Evolutionary conservation across 2,888 invertebrate species (phyloP).

Genomic region (Uloborus plumipes): DNA sequence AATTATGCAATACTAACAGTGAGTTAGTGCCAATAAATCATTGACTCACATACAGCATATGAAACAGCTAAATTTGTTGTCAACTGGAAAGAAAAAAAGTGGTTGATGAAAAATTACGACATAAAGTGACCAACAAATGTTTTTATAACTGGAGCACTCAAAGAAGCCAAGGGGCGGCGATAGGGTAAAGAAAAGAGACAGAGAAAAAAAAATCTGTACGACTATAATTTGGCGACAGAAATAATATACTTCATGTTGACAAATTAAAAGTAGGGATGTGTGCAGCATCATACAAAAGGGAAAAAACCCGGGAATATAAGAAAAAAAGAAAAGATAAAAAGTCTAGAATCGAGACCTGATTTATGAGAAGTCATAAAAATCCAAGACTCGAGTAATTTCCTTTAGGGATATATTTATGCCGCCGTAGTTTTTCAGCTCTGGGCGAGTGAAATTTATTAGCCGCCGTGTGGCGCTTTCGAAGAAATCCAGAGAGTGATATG

Average conservation of each 20-base stretch:
- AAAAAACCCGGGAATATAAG: neutral
- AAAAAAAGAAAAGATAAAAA: constrained; percentile 20
- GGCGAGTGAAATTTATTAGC: constrained; percentile 45
- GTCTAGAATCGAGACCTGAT: constrained; percentile 35
- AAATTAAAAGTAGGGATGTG: constrained; percentile 48
- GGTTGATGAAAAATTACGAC: constrained; percentile 17
- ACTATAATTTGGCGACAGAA: constrained; percentile 55
- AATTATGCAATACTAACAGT: too few species aligned
- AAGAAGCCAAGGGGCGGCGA: neutral
- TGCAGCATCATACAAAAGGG: neutral
- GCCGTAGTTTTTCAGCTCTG: constrained; percentile 26
- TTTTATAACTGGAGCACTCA: constrained; percentile 2
- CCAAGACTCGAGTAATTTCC: constrained; percentile 46
- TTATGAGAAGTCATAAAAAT: constrained; percentile 55
- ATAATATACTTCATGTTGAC: constrained; percentile 59
- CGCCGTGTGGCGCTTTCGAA: constrained; percentile 41
- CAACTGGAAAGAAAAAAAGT: constrained; percentile 7
- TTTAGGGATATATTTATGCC: constrained; percentile 48
- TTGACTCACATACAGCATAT: neutral
- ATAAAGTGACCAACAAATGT: constrained; percentile 25
- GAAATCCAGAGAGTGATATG: constrained; percentile 34
- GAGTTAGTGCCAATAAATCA: neutral
- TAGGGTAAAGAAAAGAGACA: constrained; percentile 1
- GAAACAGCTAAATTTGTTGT: neutral
- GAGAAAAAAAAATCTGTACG: constrained; percentile 1